Conservation (phyloP, 2,113 vertebrate genomes). For the Mustela nigripes region DNA sequence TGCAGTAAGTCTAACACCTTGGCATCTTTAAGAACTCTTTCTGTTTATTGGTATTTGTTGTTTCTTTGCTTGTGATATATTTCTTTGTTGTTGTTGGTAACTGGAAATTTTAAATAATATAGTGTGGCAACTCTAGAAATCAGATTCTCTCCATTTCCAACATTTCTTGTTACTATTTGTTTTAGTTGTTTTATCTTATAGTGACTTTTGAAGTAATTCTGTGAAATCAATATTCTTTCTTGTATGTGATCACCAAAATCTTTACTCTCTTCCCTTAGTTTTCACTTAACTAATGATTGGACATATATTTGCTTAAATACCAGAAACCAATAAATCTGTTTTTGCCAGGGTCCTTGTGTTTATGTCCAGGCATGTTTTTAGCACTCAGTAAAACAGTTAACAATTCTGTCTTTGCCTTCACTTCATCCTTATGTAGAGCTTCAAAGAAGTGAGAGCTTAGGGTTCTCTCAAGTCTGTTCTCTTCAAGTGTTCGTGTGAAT, state of each 20-base stretch:
- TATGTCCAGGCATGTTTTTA: not conserved
- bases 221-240: not conserved
- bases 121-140: not conserved
- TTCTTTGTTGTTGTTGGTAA: not conserved
- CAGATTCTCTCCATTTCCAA: not conserved
- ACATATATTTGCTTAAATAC: not conserved
- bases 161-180: not conserved
- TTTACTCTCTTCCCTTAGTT: not conserved
- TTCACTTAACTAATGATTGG: not conserved
- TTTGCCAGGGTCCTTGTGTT: not conserved
- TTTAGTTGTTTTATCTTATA: not conserved
- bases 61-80: not conserved
- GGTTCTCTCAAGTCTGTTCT: not conserved
- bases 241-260: not conserved
- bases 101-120: not conserved
- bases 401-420: not conserved
- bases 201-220: not conserved
- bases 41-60: not conserved
- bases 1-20: not conserved
- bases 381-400: not conserved
- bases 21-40: not conserved
- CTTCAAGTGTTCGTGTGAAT: too few species aligned
- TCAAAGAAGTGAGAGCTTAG: not conserved
- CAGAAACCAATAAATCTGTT: not conserved
- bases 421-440: not conserved